Conservation (phyloP, 53 echinoderm and acorn worm genomes). For the Luidia sarsii region DNA sequence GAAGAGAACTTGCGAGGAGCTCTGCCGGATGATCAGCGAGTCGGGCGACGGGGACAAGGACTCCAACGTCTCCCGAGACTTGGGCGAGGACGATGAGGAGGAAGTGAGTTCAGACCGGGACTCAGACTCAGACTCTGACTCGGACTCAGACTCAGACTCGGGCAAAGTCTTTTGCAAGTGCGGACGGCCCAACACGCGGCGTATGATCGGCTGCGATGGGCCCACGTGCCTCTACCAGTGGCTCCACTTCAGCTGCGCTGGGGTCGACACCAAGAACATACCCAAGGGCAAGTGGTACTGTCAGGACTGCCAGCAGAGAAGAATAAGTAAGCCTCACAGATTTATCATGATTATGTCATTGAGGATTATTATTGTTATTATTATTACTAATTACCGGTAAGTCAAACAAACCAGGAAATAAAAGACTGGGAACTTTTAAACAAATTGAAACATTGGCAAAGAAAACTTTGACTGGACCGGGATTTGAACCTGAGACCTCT, state of each 20-base stretch:
- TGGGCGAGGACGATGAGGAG: too few relatives aligned
- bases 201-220: conserved; percentile 37
- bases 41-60: conserved; percentile 8
- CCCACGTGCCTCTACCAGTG: conserved; percentile 18
- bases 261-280: conserved; percentile 34
- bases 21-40: neutral
- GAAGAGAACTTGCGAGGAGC: neutral
- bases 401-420: too few relatives aligned
- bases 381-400: too few relatives aligned
- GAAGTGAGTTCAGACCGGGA: too few relatives aligned
- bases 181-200: neutral
- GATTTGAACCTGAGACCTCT: too few relatives aligned
- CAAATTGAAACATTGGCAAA: too few relatives aligned
- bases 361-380: too few relatives aligned
- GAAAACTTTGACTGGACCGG: too few relatives aligned
- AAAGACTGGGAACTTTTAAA: too few relatives aligned
- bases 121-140: too few relatives aligned
- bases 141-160: neutral
- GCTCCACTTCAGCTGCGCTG: conserved; percentile 27
- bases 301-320: conserved; percentile 9
- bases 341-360: too few relatives aligned
- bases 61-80: too few relatives aligned
- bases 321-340: conserved; percentile 10
- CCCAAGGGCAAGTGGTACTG: conserved; percentile 44
- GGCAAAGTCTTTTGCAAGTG: conserved; percentile 36